Base-by-base conservation (phyloP, 2,888 invertebrate genomes). In the Idaea straminata region DNA sequence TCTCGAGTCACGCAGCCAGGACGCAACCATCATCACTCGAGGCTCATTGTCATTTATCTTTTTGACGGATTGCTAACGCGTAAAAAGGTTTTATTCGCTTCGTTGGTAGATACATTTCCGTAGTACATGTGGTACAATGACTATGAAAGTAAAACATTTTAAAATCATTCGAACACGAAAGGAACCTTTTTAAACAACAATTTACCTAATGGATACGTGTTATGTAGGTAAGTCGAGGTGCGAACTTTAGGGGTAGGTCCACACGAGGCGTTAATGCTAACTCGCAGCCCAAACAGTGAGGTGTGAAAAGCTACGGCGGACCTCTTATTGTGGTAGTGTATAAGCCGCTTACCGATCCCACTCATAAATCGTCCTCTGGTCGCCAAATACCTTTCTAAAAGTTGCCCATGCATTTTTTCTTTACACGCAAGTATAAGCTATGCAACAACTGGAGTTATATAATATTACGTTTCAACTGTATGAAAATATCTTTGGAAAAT, bases 251-350 rank as follows among this genome's bases (percentile, higher is more conserved):
- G 91, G 91, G 91, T 89, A 83, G 84, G 80, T 78, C 89, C 83
- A 91, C 87, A 85, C 77, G 79, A 90, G 91, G 92, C 88, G 92
- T 92, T 86, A 89, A 91, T 80, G 85, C 87, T 92, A 92, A 92
- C 86, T 76, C 81, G 77, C 77, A 78, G 77, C 77, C 80, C 91
- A 92, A 92, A 92, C 87, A 92, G 81, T 79, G 83, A 92, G 91
- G 92, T 92, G 92, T 92, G 92, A 92, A 92, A 92, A 92, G 91
- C 86, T 78, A 78, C 77, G 74, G 77, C 76, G 83, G 83, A 78
- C 78, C 77, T 86, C 85, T 87, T 88, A 86, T 89, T 91, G 86
- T 82, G 78, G 83, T 79, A 13, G 34, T 16, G 34, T 80, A 82
- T 91, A 88, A 91, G 91, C 92, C 85, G 87, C 88, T 88, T 87